Base-by-base conservation (phyloP, 2,113 vertebrate genomes). In the Puffinus mauretanicus region DNA sequence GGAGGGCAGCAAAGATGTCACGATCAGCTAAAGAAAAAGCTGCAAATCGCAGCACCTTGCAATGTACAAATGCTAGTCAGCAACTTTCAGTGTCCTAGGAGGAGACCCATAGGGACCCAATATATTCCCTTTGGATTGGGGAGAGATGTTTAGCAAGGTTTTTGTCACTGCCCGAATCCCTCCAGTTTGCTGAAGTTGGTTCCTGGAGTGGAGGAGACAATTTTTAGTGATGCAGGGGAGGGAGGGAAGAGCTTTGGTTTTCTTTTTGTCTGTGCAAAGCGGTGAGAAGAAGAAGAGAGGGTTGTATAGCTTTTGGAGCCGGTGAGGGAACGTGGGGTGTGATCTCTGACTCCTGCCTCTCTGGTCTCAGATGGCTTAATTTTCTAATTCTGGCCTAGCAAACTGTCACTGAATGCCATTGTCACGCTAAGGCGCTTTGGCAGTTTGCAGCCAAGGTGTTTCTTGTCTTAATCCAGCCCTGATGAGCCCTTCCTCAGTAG, bases 111-210 rank as follows among this genome's bases (percentile, higher is more conserved):
- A 15, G 55, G 4, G 8, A 72, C 5, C 22, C 13, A 10, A 0
- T 34, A 4, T 24, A 9, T 76, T 84, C 79, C 32, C n/a, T 29
- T 94, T 0, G 0, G 16, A 9, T 0, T 12, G 14, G 19, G 16
- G 22, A 60, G 27, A 21, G 64, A 7, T 36, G 13, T 86, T 76
- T 55, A 64, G 42, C 21, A 27, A 71, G 32, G n/a, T 2, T 75
- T 60, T 71, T 71, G 20, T 71, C 10, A 6, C 38, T 52, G 27
- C 16, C 13, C 0, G 0, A 61, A 42, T 83, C 34, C 9, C 38
- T 88, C 7, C 27, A 38, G 40, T 77, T 82, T 69, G 21, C 46
- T 51, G 24, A 69, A 49, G 27, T 4, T 82, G 22, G 20, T 27
- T 86, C 20, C 26, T 3, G 4, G 20, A 47, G 44, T 11, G 34